Evolutionary conservation across 2,888 invertebrate species (phyloP).

Genomic region (Keiferia lycopersicella): DNA sequence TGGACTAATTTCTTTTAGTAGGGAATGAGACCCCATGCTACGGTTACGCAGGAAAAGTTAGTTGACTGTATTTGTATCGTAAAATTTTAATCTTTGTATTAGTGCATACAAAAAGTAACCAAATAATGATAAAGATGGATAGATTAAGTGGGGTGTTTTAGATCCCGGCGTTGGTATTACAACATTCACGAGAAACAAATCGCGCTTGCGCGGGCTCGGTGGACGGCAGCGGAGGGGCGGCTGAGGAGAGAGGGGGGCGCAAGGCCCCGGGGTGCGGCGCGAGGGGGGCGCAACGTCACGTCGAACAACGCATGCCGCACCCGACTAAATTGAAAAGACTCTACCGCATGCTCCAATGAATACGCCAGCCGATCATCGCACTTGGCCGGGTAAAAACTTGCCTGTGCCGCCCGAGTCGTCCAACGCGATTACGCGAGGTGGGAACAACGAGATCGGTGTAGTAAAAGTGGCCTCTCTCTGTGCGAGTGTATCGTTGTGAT

Average conservation of each 20-base stretch:
- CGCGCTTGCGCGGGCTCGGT: constrained; percentile 70
- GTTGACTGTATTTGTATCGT: too few species aligned
- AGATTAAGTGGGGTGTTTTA: constrained; percentile 22
- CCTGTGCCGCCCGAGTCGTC: constrained; percentile 75
- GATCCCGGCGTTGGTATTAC: constrained; percentile 57
- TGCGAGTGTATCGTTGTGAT: constrained; percentile 47
- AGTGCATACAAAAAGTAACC: too few species aligned
- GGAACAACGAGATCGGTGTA: constrained; percentile 64
- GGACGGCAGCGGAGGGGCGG: constrained; percentile 52
- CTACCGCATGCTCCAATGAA: constrained; percentile 33
- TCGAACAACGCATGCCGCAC: constrained; percentile 74
- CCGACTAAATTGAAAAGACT: constrained; percentile 59
- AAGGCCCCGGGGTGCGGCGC: constrained; percentile 73
- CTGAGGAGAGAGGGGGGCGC: constrained; percentile 57
- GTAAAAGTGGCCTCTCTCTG: constrained; percentile 69
- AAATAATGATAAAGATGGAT: not conserved
- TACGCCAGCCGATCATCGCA: constrained; percentile 38
- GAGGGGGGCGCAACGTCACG: constrained; percentile 70
- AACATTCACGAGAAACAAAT: constrained; percentile 63
- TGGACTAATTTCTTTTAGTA: too few species aligned
- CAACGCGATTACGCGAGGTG: constrained; percentile 76
- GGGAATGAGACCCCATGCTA: too few species aligned
- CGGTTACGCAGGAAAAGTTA: too few species aligned
- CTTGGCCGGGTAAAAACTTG: constrained; percentile 60
- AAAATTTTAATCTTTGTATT: too few species aligned